A percentile compares a stretch with the other conserved stretches of the same genome.
Conservation (phyloP, 2,888 invertebrate species). For the Cyclophora albipunctata region DNA sequence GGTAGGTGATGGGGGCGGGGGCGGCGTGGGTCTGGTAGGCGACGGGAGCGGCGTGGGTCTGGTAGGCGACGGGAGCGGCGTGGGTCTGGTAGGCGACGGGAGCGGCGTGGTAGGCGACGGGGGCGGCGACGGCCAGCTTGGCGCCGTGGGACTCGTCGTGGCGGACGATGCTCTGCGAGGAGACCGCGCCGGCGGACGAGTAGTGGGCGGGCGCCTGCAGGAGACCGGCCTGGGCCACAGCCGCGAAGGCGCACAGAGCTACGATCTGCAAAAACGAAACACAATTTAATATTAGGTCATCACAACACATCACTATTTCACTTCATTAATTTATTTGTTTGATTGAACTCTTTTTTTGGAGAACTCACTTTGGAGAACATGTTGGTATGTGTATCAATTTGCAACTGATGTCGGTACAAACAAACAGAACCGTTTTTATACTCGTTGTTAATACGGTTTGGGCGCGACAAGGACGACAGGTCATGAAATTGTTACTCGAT, state of each 20-base stretch:
- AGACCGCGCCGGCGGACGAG: slow-evolving; percentile 49
- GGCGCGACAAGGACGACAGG: slow-evolving; percentile 57
- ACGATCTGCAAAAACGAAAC: slow-evolving; percentile 24
- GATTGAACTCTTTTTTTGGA: not conserved
- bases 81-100: slow-evolving; percentile 24
- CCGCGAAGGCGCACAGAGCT: slow-evolving; percentile 27
- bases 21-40: slow-evolving; percentile 57
- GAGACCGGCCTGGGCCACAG: slow-evolving; percentile 30
- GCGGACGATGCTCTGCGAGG: slow-evolving; percentile 60
- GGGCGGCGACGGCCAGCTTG: slow-evolving; percentile 28
- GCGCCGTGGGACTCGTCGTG: slow-evolving; percentile 41
- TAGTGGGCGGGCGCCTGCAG: slow-evolving; percentile 47
- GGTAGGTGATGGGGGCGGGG: slow-evolving; percentile 49
- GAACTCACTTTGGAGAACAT: slow-evolving; percentile 63
- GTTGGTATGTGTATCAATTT: slow-evolving; percentile 34
- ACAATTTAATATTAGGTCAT: not conserved
- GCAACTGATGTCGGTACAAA: slow-evolving; percentile 45
- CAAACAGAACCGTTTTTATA: slow-evolving; percentile 47
- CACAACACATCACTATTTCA: slow-evolving; percentile 6
- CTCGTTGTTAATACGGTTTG: slow-evolving; percentile 34
- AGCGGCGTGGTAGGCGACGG: slow-evolving; percentile 31
- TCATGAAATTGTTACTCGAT: slow-evolving; percentile 32
- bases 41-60: slow-evolving; percentile 33
- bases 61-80: slow-evolving; percentile 19
- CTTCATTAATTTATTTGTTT: slow-evolving; percentile 3